Evolutionary conservation across 1,140 invertebrate species (phyloP).

Genomic region (Drosophila bipectinata): DNA sequence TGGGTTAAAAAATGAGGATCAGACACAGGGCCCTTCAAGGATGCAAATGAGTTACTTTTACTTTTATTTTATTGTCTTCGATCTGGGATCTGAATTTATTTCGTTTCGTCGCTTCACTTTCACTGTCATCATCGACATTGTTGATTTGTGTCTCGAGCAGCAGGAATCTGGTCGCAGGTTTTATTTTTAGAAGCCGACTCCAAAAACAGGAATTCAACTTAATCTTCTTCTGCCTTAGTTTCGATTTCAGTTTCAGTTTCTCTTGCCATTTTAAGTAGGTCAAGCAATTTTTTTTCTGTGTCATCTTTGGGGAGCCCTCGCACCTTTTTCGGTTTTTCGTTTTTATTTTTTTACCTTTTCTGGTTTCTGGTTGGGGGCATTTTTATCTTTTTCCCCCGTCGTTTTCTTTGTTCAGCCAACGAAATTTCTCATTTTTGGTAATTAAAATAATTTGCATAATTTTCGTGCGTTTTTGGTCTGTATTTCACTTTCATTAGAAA

Average conservation of each 20-base stretch:
- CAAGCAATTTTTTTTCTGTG: slow-evolving; percentile 49
- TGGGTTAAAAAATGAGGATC: slow-evolving; percentile 1
- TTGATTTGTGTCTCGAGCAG: slow-evolving; percentile 44
- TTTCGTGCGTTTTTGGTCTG: slow-evolving; percentile 60
- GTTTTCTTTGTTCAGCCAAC: slow-evolving; percentile 23
- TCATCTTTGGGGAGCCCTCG: slow-evolving; percentile 60
- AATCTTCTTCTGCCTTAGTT: slow-evolving; percentile 32
- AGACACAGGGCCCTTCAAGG: not conserved
- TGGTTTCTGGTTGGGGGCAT: slow-evolving; percentile 16
- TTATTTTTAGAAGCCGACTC: slow-evolving; percentile 49
- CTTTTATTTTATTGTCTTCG: slow-evolving; percentile 33
- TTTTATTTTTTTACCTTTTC: slow-evolving; percentile 19
- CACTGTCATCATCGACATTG: slow-evolving; percentile 49
- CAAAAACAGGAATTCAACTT: slow-evolving; percentile 53
- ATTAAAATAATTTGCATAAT: slow-evolving; percentile 83
- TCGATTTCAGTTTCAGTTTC: slow-evolving; percentile 56
- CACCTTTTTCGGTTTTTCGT: slow-evolving; percentile 64
- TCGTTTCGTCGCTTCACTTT: slow-evolving; percentile 37
- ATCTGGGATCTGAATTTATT: slow-evolving; percentile 24
- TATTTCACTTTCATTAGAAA: slow-evolving; percentile 83
- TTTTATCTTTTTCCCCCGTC: not conserved
- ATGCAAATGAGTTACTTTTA: slow-evolving; percentile 39
- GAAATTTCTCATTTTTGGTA: slow-evolving; percentile 74
- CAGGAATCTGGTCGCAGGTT: slow-evolving; percentile 40
- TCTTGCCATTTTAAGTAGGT: slow-evolving; percentile 78